Percentiles rank a stretch among this genome's conserved stretches.
phyloP scores from a whole-genome alignment of 35 echinoderm and acorn worm species.

The Amphiura filiformis region DNA sequence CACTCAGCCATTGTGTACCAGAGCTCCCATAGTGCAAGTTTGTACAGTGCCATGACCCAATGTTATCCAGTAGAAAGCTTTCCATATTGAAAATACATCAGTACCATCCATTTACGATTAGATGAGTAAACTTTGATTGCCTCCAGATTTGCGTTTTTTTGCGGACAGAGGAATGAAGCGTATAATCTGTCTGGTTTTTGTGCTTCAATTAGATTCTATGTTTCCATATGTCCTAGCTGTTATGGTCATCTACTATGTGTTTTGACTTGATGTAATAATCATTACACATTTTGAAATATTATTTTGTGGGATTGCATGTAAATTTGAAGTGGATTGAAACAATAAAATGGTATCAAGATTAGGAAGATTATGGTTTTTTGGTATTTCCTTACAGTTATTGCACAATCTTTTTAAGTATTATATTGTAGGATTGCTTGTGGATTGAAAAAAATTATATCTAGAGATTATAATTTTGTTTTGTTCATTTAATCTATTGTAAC shows the following conservation, averaged over 20 bases:
- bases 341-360: background rate
- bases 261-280: background rate
- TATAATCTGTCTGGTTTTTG: background rate
- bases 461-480: too few relatives aligned
- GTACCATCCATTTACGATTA: background rate
- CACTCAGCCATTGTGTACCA: background rate
- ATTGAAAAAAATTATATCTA: too few relatives aligned
- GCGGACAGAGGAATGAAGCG: background rate
- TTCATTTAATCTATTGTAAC: too few relatives aligned
- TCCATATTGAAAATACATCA: constrained; percentile 2
- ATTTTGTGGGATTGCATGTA: background rate
- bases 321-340: too few relatives aligned
- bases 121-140: background rate
- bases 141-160: background rate
- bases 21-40: background rate
- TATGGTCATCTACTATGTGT: background rate
- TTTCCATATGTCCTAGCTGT: background rate
- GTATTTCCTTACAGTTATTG: too few relatives aligned
- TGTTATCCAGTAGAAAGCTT: background rate
- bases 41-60: background rate
- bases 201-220: background rate
- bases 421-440: too few relatives aligned
- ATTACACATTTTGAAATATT: background rate
- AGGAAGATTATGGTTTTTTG: background rate
- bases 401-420: too few relatives aligned